Evolutionary conservation across 2,888 invertebrate species (phyloP).

Genomic region (Phyllotreta cruciferae): DNA sequence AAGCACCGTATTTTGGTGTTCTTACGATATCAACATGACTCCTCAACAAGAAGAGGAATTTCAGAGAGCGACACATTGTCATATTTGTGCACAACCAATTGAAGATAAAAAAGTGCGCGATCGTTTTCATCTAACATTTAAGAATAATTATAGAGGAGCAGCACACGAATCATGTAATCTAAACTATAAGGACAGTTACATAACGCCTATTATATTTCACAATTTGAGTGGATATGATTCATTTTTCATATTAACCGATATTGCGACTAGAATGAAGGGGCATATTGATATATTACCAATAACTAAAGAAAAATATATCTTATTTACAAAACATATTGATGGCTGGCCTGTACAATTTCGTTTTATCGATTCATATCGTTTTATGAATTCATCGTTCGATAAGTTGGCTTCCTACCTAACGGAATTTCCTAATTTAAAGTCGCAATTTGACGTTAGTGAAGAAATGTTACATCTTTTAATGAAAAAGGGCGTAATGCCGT

Average conservation of each 20-base stretch:
- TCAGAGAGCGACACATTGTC: constrained; percentile 19
- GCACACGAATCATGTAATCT: constrained; percentile 44
- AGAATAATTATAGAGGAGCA: constrained; percentile 27
- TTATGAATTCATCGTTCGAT: constrained; percentile 42
- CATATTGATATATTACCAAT: constrained; percentile 36
- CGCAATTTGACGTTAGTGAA: constrained; percentile 19
- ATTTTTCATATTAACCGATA: constrained; percentile 44
- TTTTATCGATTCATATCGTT: constrained; percentile 44
- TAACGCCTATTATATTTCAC: constrained; percentile 46
- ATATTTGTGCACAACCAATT: constrained; percentile 21
- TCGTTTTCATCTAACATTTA: constrained; percentile 24
- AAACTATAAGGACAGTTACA: constrained; percentile 37
- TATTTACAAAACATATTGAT: constrained; percentile 39
- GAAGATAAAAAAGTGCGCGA: constrained; percentile 28
- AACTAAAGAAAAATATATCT: constrained; percentile 45
- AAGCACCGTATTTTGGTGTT: constrained; percentile 14
- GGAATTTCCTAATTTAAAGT: constrained; percentile 26
- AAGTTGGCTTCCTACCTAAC: constrained; percentile 41
- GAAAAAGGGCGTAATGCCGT: constrained; percentile 20
- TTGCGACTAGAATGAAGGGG: constrained; percentile 40
- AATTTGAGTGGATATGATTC: constrained; percentile 46
- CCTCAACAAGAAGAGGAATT: constrained; percentile 16
- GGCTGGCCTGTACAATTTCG: constrained; percentile 34
- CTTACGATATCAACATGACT: constrained; percentile 22
- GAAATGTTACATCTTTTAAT: constrained; percentile 33